These are phyloP conservation scores for Siniperca chuatsi DNA, from an alignment of 2,113 vertebrate genomes.

Conservation along the genomic window DNA sequence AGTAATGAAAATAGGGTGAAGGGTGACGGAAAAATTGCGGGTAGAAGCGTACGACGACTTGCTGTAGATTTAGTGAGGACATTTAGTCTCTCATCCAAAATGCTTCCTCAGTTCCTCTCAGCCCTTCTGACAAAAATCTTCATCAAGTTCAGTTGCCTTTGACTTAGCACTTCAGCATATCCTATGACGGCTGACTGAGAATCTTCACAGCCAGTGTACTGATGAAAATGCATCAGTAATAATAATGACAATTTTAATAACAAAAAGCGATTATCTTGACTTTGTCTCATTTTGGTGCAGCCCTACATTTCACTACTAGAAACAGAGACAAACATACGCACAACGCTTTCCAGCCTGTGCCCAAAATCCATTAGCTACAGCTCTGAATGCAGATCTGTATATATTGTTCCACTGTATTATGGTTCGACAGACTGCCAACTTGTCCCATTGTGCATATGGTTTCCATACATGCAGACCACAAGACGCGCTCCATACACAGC, in stretches of 20 bases:
- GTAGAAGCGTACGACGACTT: not conserved
- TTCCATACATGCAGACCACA: slow-evolving; percentile 58
- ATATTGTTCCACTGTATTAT: slow-evolving; percentile 55
- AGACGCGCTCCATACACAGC: slow-evolving; percentile 24
- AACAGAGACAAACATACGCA: slow-evolving; percentile 34
- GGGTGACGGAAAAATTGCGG: not conserved
- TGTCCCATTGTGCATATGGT: slow-evolving; percentile 47
- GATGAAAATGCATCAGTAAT: not conserved
- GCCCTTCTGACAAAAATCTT: not conserved
- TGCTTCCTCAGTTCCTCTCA: not conserved
- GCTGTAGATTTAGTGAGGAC: not conserved
- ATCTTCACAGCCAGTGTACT: not conserved
- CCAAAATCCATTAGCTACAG: slow-evolving; percentile 64
- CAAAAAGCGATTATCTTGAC: not conserved
- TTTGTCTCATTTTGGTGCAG: not conserved
- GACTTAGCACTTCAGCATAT: not conserved
- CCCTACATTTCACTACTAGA: not conserved
- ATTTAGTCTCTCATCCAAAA: not conserved
- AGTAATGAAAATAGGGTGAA: too few species aligned
- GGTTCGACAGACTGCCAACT: slow-evolving; percentile 40
- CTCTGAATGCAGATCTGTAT: slow-evolving; percentile 48
- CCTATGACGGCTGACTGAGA: not conserved
- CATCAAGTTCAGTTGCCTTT: not conserved
- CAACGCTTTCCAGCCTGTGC: slow-evolving; percentile 44
- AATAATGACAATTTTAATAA: not conserved